These are phyloP conservation scores for Anthopleura sola DNA, from an alignment of 64 coral and sea anemone genomes.

Conservation along the genomic window DNA sequence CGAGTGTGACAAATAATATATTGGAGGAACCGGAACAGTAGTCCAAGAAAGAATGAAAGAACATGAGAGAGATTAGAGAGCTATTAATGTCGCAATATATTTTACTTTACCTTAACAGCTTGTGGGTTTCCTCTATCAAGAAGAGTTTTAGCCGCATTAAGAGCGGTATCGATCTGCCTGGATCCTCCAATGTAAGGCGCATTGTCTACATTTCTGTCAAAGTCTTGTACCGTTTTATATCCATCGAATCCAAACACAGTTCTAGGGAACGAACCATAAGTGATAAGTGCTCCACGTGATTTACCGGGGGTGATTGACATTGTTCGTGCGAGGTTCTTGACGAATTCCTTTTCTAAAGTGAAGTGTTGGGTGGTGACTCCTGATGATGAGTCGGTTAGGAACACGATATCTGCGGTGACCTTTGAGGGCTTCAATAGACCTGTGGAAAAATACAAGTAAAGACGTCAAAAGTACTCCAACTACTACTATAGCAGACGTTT, in stretches of 20 bases:
- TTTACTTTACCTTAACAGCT: conserved; percentile 10
- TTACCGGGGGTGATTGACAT: conserved; percentile 60
- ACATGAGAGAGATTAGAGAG: too few relatives aligned
- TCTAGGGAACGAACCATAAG: conserved; percentile 39
- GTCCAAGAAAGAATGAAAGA: too few relatives aligned
- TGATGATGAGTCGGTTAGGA: conserved; percentile 67
- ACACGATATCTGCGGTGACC: conserved; percentile 59
- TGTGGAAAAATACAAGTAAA: neutral
- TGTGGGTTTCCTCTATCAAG: conserved; percentile 43
- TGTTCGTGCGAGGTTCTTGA: conserved; percentile 63
- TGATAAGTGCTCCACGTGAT: conserved; percentile 54
- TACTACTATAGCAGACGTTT: too few relatives aligned
- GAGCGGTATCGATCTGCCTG: conserved; percentile 2
- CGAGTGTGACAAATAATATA: too few relatives aligned
- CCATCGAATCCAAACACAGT: conserved; percentile 35
- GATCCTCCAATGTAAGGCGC: conserved; percentile 35
- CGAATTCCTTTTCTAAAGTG: conserved; percentile 47
- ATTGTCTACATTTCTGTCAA: conserved; percentile 27
- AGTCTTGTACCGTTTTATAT: conserved; percentile 44
- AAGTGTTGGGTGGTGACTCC: conserved; percentile 41
- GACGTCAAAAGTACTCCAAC: too few relatives aligned
- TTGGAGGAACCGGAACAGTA: too few relatives aligned
- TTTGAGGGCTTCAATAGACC: conserved; percentile 51
- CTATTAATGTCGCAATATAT: too few relatives aligned
- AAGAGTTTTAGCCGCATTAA: conserved; percentile 32